A percentile compares a stretch with the other conserved stretches of the same genome.
phyloP scores from a whole-genome alignment of 2,797 vertebrate species.

The Takifugu ocellatus region DNA sequence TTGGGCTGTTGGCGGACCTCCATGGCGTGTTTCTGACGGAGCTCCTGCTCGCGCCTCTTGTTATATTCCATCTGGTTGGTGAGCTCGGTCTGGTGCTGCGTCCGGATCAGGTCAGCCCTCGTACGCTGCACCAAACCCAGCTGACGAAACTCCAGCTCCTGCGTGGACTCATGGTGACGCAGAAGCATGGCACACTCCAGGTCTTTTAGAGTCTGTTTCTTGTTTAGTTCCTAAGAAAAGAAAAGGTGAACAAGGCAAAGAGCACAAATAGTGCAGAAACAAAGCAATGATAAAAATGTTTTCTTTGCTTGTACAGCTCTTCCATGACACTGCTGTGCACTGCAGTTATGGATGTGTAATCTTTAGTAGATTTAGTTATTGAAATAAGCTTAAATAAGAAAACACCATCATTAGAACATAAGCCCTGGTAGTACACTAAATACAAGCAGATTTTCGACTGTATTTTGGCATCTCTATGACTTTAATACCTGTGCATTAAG shows the following conservation, averaged over 20 bases:
- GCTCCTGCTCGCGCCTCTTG: slow-evolving; percentile 89
- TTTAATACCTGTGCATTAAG: no score
- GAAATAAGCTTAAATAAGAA: no score
- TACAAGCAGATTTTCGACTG: no score
- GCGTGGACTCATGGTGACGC: slow-evolving; percentile 90
- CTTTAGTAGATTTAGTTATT: no score
- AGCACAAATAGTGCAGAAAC: neutral
- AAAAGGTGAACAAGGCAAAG: neutral
- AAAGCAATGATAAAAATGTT: neutral
- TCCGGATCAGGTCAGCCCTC: slow-evolving; percentile 88
- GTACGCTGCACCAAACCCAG: slow-evolving; percentile 86
- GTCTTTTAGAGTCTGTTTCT: slow-evolving; percentile 93
- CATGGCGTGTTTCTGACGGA: slow-evolving; percentile 88
- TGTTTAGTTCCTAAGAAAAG: slow-evolving; percentile 84
- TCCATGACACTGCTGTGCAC: no score
- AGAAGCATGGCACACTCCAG: slow-evolving; percentile 90
- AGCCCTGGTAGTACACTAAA: no score
- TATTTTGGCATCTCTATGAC: no score
- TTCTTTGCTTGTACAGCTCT: no score
- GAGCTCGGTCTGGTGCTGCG: slow-evolving; percentile 93
- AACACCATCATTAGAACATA: no score
- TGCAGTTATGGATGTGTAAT: no score
- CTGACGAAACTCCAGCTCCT: slow-evolving; percentile 90
- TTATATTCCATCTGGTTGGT: slow-evolving; percentile 96
- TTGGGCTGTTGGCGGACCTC: slow-evolving; percentile 95